Conservation (phyloP, 2,888 invertebrate species). For the Sycophila texana region DNA sequence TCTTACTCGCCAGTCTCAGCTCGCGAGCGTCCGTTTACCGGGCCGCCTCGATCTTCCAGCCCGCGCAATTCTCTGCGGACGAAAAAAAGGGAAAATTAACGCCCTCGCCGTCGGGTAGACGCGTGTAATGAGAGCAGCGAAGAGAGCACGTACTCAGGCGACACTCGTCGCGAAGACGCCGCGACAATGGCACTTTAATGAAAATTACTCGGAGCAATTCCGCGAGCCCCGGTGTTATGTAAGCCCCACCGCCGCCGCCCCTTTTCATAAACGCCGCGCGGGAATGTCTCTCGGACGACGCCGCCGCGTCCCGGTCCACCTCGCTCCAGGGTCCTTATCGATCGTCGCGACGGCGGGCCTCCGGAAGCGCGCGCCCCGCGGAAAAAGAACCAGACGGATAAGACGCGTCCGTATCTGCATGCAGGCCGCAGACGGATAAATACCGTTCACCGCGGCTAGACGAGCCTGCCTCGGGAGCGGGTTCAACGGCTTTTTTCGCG, state of each 20-base stretch:
- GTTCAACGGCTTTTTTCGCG: too few species aligned
- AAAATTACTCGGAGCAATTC: conserved; percentile 52
- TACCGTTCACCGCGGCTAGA: neutral
- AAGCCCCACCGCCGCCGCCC: conserved; percentile 1
- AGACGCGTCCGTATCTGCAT: neutral
- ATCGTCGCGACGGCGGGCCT: neutral
- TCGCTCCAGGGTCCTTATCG: too few species aligned
- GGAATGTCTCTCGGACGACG: conserved; percentile 32
- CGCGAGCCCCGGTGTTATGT: conserved; percentile 24
- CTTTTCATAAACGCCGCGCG: conserved; percentile 16
- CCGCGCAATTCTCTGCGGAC: neutral
- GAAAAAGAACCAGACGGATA: neutral
- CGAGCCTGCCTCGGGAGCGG: too few species aligned
- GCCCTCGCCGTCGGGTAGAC: conserved; percentile 2
- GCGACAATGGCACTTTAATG: conserved; percentile 53
- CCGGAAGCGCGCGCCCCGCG: neutral
- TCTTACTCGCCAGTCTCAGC: neutral
- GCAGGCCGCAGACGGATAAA: neutral
- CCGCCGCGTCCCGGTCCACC: neutral
- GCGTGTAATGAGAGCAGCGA: too few species aligned
- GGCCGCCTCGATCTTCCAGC: neutral
- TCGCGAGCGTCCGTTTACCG: conserved; percentile 4
- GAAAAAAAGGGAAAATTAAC: neutral
- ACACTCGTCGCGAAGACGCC: neutral
- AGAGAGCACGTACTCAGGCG: neutral